A percentile compares a stretch with the other conserved stretches of the same genome.
phyloP scores from a whole-genome alignment of 1,140 invertebrate species.

The Eurosta solidaginis region DNA sequence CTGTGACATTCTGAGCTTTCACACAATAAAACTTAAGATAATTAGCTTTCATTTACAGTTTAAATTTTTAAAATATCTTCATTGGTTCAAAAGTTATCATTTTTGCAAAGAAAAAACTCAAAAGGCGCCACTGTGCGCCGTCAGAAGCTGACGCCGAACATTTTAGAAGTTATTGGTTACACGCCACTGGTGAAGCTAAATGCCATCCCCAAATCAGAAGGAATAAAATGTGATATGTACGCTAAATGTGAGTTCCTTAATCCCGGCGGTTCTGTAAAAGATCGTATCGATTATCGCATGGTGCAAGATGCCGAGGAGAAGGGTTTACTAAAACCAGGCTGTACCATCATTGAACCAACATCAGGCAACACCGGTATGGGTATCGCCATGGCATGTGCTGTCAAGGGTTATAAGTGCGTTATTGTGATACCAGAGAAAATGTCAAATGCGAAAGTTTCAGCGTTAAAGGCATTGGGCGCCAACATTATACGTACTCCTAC shows the following conservation, averaged over 20 bases:
- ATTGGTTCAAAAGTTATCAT: no score
- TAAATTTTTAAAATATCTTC: no score
- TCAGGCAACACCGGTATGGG: constrained; percentile 96
- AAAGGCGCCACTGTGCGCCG: no score
- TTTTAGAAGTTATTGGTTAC: constrained; percentile 85
- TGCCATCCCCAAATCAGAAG: constrained; percentile 79
- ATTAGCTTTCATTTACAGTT: no score
- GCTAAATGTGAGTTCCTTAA: constrained; percentile 98
- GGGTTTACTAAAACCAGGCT: constrained; percentile 86
- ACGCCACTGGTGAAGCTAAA: constrained; percentile 90
- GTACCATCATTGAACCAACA: constrained; percentile 93
- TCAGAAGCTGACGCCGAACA: no score
- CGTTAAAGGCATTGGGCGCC: constrained; percentile 85
- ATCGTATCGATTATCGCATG: constrained; percentile 94
- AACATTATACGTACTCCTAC: constrained; percentile 85
- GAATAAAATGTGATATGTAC: constrained; percentile 91
- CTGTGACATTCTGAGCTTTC: no score
- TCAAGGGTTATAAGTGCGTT: constrained; percentile 88
- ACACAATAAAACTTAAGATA: no score
- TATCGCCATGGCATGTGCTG: constrained; percentile 87
- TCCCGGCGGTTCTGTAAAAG: constrained; percentile 97
- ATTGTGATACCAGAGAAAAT: constrained; percentile 98
- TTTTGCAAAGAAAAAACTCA: no score
- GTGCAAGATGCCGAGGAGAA: constrained; percentile 89
- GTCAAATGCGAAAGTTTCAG: constrained; percentile 93